phyloP scores from a whole-genome alignment of 2,113 vertebrate genomes.

The Elephas maximus region DNA sequence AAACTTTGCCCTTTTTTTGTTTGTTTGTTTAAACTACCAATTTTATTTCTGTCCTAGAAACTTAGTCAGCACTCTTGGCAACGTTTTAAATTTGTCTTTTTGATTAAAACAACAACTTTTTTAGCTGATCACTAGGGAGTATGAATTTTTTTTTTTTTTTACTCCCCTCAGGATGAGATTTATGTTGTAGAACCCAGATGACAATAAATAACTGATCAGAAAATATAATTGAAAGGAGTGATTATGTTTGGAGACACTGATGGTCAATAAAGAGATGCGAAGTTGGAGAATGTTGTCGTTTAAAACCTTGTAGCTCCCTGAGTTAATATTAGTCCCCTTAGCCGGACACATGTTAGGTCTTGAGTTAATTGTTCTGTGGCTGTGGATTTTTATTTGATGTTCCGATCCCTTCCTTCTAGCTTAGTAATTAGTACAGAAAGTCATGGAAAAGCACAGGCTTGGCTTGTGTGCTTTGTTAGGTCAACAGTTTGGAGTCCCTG shows the following conservation, averaged over 20 bases:
- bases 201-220: constrained; percentile 57
- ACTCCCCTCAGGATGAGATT: background rate
- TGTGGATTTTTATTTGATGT: background rate
- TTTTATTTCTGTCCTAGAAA: background rate
- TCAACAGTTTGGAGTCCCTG: background rate
- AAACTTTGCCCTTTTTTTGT: background rate
- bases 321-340: background rate
- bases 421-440: background rate
- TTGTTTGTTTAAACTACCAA: background rate
- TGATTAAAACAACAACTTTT: constrained; percentile 36
- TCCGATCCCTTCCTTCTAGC: constrained; percentile 26
- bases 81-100: constrained; percentile 32
- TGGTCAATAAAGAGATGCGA: background rate
- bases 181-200: background rate
- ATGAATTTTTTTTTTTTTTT: no score
- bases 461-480: background rate
- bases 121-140: background rate
- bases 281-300: rapidly evolving
- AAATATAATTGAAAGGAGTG: background rate
- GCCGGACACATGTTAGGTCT: background rate
- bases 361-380: background rate
- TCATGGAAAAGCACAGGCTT: rapidly evolving
- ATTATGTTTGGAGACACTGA: background rate
- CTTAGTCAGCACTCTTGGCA: background rate
- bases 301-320: rapidly evolving